These are phyloP conservation scores for Yponomeuta plumbellus DNA, from an alignment of 2,888 invertebrate genomes.

Conservation along the genomic window DNA sequence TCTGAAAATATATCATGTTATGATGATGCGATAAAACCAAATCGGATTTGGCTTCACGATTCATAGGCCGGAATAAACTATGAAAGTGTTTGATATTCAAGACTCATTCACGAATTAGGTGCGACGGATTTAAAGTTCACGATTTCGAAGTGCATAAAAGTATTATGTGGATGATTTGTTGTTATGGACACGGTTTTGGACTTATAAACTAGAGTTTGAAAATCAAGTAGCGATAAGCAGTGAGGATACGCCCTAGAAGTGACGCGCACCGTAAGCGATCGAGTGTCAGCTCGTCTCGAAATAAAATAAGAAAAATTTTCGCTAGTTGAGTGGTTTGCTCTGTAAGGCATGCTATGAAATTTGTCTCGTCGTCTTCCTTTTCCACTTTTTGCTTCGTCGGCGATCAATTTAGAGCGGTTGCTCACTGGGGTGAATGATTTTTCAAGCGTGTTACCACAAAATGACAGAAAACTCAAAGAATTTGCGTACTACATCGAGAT, in stretches of 20 bases:
- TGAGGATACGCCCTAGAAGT: conserved; percentile 40
- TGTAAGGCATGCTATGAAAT: conserved; percentile 60
- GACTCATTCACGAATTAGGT: background rate
- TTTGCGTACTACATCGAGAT: background rate
- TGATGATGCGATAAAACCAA: background rate
- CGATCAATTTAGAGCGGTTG: conserved; percentile 7
- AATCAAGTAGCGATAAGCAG: background rate
- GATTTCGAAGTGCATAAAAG: no score
- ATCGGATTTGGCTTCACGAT: background rate
- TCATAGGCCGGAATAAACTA: background rate
- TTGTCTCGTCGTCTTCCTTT: conserved; percentile 49
- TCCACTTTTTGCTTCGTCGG: conserved; percentile 24
- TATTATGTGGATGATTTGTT: no score
- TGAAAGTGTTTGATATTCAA: background rate
- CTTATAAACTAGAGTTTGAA: background rate
- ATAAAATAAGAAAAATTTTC: conserved; percentile 69
- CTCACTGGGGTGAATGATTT: conserved; percentile 6
- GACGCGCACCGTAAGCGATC: conserved; percentile 69
- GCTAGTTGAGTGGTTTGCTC: conserved; percentile 70
- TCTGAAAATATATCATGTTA: conserved; percentile 2
- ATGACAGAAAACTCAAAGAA: background rate
- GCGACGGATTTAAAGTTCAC: no score
- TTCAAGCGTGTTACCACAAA: background rate
- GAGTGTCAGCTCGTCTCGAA: conserved; percentile 67
- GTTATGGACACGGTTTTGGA: no score